Evolutionary conservation across 1,140 invertebrate genomes (phyloP), one percentile per base, ranked within the genome.

Genomic region (Leptinotarsa lineolata): DNA sequence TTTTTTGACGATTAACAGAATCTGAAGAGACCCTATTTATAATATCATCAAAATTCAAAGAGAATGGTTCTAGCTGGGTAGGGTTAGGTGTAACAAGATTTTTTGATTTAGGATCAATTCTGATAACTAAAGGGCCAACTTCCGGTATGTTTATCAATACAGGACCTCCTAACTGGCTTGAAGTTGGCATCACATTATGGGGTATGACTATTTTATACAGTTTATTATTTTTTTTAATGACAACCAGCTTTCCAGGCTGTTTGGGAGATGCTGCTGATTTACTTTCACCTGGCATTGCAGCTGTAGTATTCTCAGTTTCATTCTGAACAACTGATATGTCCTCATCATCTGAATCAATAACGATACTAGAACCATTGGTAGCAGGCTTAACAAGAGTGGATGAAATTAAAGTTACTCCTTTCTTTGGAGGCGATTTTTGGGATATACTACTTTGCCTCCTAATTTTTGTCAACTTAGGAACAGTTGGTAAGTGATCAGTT

Each of bases 71-170:
- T 30, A 70, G 3, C 21, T 70, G 46, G n/a, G 20, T n/a, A 30
- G 18, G 2, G 18, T 48, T 68, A 21, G 11, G 16, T 2, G 20
- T 20, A n/a, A 3, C 20, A 24, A 15, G 6, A n/a, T 58, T 70
- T 18, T 58, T 58, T 22, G 54, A 11, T 21, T 58, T n/a, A 15
- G 68, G 68, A 59, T 70, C 68, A 24, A 59, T 30, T 22, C 54
- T 70, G 15, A 70, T 59, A 18, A 30, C 48, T 21, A 70, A 59
- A 59, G 68, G 30, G 15, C 68, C 68, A 59, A 70, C 54, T 60
- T 59, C 68, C 21, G 68, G 68, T 21, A 70, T 70, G n/a, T 70
- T 70, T n/a, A 70, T 59, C 21, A 70, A 30, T 18, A 70, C 68
- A 8, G 68, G 68, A 30, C 68, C 68, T 15, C n/a, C 22, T 15